Base-by-base conservation (phyloP, 2,113 vertebrate genomes). In the Etheostoma spectabile region DNA sequence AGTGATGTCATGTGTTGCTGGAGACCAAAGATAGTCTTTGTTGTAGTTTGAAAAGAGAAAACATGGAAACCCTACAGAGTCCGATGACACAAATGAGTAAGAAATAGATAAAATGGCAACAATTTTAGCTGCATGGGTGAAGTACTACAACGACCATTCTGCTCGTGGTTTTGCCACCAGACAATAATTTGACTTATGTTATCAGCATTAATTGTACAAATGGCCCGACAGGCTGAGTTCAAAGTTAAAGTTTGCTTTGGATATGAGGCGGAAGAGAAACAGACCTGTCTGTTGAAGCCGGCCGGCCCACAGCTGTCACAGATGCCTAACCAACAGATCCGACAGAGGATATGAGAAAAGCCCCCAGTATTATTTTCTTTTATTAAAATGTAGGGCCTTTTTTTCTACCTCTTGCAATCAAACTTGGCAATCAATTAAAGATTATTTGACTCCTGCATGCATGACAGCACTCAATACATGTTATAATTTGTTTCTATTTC, bases 301-400 rank as follows among this genome's bases (percentile, higher is more conserved):
- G 15, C 51, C 30, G 1, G 45, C 46, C 5, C 68, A 56, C 82
- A 86, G 70, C 83, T 87, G 91, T 88, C 93, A 87, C 76, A 21
- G 22, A 81, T 67, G 79, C 68, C 79, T 69, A 69, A 80, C 75
- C 78, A 74, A 83, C 68, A 60, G 53, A 92, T 93, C 87, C 78
- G 71, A 92, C 88, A 86, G 64, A 93, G 79, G 86, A 94, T 89
- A 92, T 92, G 86, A 92, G 68, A 91, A 88, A 91, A 66, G 79
- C 79, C 82, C 74, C 48, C 30, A 69, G 67, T 75, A 86, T 87
- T 79, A 85, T 92, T 89, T 83, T 70, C 82, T 84, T 79, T 90
- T 84, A 92, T 92, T 91, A 90, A 91, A 93, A 88, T 85, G 77
- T 79, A 79, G 81, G 70, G 69, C 35, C 51, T 76, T 74, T 68